These are phyloP conservation scores for Steatocranus sp. DNA, from an alignment of 2,797 vertebrate species.

Conservation along the genomic window DNA sequence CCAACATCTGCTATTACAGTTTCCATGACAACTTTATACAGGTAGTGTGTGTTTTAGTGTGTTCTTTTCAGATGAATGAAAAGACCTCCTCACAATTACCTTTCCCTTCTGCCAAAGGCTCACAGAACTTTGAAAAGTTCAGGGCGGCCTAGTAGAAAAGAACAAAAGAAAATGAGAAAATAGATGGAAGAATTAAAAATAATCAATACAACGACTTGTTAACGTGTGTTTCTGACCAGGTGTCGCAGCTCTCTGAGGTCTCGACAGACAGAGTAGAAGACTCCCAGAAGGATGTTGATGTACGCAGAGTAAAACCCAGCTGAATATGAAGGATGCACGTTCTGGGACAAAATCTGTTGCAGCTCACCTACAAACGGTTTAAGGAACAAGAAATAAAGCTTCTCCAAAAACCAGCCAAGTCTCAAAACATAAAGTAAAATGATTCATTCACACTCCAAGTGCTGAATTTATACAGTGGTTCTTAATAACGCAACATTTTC, in stretches of 20 bases:
- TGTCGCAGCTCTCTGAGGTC: conserved; percentile 93
- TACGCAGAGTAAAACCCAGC: conserved; percentile 91
- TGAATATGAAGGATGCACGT: conserved; percentile 85
- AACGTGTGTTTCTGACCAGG: conserved; percentile 77
- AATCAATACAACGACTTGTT: neutral
- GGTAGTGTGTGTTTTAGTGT: neutral
- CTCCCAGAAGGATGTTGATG: conserved; percentile 95
- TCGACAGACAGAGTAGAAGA: conserved; percentile 93
- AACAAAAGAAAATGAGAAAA: conserved; percentile 12
- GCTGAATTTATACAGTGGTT: conserved; percentile 14
- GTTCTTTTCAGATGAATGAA: neutral
- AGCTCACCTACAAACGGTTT: conserved; percentile 78
- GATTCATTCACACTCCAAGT: neutral
- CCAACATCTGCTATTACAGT: neutral
- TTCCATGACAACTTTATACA: neutral
- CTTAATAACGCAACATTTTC: neutral
- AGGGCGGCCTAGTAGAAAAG: conserved; percentile 81
- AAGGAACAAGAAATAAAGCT: neutral
- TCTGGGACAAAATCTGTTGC: conserved; percentile 86
- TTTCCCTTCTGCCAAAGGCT: conserved; percentile 89
- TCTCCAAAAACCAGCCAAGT: neutral
- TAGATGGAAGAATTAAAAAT: neutral
- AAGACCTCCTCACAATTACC: conserved; percentile 65
- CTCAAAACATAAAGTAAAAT: neutral
- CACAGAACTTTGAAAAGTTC: conserved; percentile 95